Percentiles rank a stretch among this genome's conserved stretches.
phyloP scores from a whole-genome alignment of 2,888 invertebrate genomes.

The Ochropleura leucogaster region DNA sequence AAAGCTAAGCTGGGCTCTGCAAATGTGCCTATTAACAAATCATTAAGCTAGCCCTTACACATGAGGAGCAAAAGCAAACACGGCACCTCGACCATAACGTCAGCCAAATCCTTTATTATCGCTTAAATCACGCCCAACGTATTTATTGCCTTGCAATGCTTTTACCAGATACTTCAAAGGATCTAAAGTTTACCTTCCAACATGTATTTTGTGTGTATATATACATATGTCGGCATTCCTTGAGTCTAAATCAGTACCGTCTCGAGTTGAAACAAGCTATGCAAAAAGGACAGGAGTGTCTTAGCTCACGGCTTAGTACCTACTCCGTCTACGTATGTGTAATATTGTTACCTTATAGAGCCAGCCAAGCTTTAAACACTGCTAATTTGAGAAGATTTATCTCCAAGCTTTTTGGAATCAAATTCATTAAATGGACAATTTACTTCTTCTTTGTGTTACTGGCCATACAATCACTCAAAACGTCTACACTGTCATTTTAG shows the following conservation, averaged over 20 bases:
- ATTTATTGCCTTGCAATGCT: constrained; percentile 53
- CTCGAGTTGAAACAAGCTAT: constrained; percentile 60
- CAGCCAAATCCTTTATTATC: constrained; percentile 48
- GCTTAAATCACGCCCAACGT: constrained; percentile 61
- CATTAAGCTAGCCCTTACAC: neutral
- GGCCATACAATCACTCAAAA: neutral
- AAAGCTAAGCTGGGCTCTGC: neutral
- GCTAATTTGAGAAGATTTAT: constrained; percentile 8
- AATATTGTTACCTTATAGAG: constrained; percentile 30
- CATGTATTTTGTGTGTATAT: constrained; percentile 27
- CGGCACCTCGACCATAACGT: constrained; percentile 12
- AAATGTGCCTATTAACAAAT: constrained; percentile 4
- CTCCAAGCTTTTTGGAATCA: neutral
- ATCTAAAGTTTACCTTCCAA: constrained; percentile 45
- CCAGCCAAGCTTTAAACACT: constrained; percentile 14
- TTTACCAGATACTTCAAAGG: constrained; percentile 64
- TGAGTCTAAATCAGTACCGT: constrained; percentile 69
- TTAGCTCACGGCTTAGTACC: constrained; percentile 34
- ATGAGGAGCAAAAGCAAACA: constrained; percentile 16
- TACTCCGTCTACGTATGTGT: constrained; percentile 18
- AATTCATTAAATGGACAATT: neutral
- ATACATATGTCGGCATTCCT: constrained; percentile 57
- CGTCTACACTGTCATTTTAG: neutral
- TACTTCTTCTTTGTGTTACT: neutral
- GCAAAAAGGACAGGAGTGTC: constrained; percentile 68